Conservation (phyloP, 2,113 vertebrate genomes). For the Corythoichthys intestinalis region DNA sequence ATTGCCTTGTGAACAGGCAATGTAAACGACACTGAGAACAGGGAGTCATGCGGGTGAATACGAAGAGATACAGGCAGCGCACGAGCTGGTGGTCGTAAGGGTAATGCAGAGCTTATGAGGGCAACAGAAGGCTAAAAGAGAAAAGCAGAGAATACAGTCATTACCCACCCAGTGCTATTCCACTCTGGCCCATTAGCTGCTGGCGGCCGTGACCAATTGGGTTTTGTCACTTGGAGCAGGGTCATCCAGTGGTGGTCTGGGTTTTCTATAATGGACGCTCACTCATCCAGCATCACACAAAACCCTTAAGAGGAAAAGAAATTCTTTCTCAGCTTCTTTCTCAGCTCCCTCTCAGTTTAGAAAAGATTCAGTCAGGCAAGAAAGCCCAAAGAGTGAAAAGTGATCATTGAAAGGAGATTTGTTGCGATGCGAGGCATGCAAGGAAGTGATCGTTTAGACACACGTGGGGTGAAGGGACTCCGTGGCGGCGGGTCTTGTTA, state of each 20-base stretch:
- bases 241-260: slow-evolving; percentile 88
- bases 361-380: slow-evolving; percentile 79
- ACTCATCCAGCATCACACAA: slow-evolving; percentile 67
- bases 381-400: slow-evolving; percentile 63
- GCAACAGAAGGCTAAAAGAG: slow-evolving; percentile 69
- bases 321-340: slow-evolving; percentile 53
- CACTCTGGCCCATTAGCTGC: slow-evolving; percentile 97
- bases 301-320: slow-evolving; percentile 55
- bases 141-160: slow-evolving; percentile 96
- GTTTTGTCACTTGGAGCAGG: slow-evolving; percentile 92
- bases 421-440: slow-evolving; percentile 46
- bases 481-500: slow-evolving; percentile 53
- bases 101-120: slow-evolving; percentile 40
- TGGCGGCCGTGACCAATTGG: slow-evolving; percentile 99
- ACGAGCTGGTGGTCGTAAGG: slow-evolving; percentile 42
- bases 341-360: slow-evolving; percentile 74
- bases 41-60: slow-evolving; percentile 16
- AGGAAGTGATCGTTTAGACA: slow-evolving; percentile 68
- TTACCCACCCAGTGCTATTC: slow-evolving; percentile 88
- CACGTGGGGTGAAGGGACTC: slow-evolving; percentile 57
- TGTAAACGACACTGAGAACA: slow-evolving; percentile 28
- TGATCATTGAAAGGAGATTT: slow-evolving; percentile 68
- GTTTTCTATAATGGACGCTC: slow-evolving; percentile 65
- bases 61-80: slow-evolving; percentile 32
- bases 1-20: slow-evolving; percentile 60